Percentiles rank a stretch among this genome's conserved stretches.
Evolutionary conservation across 2,797 vertebrate genomes (phyloP).

Genomic region (Eulemur coronatus): DNA sequence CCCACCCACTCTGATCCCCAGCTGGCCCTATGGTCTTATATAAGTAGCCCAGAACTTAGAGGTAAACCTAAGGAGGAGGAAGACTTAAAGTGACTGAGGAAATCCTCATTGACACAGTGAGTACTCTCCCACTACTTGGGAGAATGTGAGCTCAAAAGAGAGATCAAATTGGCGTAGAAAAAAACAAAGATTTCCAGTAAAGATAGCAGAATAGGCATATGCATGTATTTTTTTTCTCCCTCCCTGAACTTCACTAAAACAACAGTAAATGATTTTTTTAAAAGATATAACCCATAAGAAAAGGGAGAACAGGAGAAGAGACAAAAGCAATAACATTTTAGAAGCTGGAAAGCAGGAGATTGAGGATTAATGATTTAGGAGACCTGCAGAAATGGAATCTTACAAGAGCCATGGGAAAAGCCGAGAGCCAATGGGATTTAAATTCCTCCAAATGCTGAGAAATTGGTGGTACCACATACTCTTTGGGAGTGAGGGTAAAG

Average conservation of each 20-base stretch:
- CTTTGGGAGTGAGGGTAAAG: neutral
- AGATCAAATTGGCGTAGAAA: neutral
- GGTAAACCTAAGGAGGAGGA: neutral
- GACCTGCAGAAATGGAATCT: neutral
- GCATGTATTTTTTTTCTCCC: neutral
- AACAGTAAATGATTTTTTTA: neutral
- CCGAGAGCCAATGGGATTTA: neutral
- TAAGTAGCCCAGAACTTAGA: neutral
- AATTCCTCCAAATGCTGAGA: neutral
- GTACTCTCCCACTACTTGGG: neutral
- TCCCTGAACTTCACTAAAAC: neutral
- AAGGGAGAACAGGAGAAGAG: neutral
- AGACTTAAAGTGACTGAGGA: neutral
- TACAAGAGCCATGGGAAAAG: neutral
- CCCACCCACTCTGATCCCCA: neutral
- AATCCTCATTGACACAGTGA: neutral
- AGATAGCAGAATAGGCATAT: neutral
- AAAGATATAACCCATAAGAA: neutral
- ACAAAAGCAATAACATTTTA: constrained; percentile 8
- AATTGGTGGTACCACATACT: neutral
- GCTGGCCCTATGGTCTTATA: neutral
- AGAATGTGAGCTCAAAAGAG: neutral
- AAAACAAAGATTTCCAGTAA: neutral
- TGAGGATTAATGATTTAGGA: neutral
- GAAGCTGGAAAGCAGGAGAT: neutral